These are phyloP conservation scores for Leuctra nigra DNA, from an alignment of 2,888 invertebrate species.

Conservation along the genomic window DNA sequence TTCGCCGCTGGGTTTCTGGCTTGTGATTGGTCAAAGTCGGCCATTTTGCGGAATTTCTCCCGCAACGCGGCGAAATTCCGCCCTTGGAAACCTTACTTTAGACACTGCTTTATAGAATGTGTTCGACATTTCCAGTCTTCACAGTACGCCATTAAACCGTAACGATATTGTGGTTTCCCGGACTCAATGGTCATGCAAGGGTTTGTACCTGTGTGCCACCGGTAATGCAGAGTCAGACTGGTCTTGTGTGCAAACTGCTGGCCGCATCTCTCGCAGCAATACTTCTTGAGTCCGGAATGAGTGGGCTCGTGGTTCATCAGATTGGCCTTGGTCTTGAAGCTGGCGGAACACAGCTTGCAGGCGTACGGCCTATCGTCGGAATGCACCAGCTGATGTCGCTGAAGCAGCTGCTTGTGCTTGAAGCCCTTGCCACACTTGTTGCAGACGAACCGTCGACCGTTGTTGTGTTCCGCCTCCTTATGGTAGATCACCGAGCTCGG, in stretches of 20 bases:
- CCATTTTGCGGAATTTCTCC: no score
- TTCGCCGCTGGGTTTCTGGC: no score
- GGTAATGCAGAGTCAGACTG: conserved; percentile 64
- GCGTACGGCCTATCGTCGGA: conserved; percentile 49
- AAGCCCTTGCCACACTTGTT: conserved; percentile 69
- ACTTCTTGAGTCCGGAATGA: conserved; percentile 65
- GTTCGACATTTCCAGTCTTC: no score
- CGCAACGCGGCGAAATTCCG: no score
- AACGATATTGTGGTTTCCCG: no score
- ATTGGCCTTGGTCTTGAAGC: conserved; percentile 67
- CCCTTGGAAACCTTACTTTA: no score
- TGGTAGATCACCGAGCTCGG: conserved; percentile 70
- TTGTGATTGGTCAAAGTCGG: no score
- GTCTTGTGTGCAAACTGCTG: conserved; percentile 71
- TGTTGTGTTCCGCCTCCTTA: conserved; percentile 61
- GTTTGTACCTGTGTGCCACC: conserved; percentile 39
- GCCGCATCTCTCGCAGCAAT: conserved; percentile 62
- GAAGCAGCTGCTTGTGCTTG: conserved; percentile 63
- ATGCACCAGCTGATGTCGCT: conserved; percentile 74
- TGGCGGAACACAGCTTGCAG: conserved; percentile 43
- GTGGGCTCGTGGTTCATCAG: conserved; percentile 61
- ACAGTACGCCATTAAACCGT: no score
- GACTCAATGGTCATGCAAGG: no score
- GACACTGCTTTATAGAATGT: no score
- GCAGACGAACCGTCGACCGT: conserved; percentile 62